Conservation (phyloP, 2,888 invertebrate species). For the Drosophila multiciliata region DNA sequence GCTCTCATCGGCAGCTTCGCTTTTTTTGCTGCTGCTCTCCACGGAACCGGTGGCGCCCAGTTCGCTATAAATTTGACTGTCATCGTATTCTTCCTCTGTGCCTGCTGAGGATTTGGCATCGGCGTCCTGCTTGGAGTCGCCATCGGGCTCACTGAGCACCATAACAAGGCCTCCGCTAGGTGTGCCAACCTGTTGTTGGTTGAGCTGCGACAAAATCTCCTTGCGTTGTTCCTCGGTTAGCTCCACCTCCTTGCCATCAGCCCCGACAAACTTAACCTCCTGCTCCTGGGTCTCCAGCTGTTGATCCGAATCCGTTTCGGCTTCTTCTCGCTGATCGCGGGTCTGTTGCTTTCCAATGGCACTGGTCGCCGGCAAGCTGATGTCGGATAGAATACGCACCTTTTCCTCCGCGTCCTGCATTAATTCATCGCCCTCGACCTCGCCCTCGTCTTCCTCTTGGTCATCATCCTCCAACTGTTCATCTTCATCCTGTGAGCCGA, state of each 20-base stretch:
- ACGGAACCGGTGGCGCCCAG: slow-evolving; percentile 58
- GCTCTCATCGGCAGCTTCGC: slow-evolving; percentile 72
- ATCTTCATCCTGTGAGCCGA: slow-evolving; percentile 76
- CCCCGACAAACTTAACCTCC: slow-evolving; percentile 85
- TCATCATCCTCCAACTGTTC: slow-evolving; percentile 69
- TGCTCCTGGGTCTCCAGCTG: slow-evolving; percentile 84
- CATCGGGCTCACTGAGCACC: slow-evolving; percentile 83
- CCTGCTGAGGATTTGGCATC: slow-evolving; percentile 64
- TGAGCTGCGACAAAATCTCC: slow-evolving; percentile 84
- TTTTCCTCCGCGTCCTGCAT: slow-evolving; percentile 78
- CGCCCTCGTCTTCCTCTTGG: slow-evolving; percentile 76
- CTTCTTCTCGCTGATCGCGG: slow-evolving; percentile 84
- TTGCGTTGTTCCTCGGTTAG: slow-evolving; percentile 84
- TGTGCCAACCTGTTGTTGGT: slow-evolving; percentile 83
- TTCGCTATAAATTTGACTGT: slow-evolving; percentile 81
- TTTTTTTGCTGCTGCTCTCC: slow-evolving; percentile 58
- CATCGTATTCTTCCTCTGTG: slow-evolving; percentile 77
- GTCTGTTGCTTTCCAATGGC: slow-evolving; percentile 53
- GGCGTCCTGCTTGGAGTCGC: slow-evolving; percentile 60
- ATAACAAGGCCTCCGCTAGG: slow-evolving; percentile 84
- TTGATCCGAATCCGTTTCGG: slow-evolving; percentile 84
- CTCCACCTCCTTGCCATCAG: slow-evolving; percentile 85
- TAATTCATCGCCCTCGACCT: slow-evolving; percentile 79
- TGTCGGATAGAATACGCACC: slow-evolving; percentile 86
- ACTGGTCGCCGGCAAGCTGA: slow-evolving; percentile 81